phyloP scores from a whole-genome alignment of 2,797 vertebrate genomes.

The Petrocephalus schoutedeni region DNA sequence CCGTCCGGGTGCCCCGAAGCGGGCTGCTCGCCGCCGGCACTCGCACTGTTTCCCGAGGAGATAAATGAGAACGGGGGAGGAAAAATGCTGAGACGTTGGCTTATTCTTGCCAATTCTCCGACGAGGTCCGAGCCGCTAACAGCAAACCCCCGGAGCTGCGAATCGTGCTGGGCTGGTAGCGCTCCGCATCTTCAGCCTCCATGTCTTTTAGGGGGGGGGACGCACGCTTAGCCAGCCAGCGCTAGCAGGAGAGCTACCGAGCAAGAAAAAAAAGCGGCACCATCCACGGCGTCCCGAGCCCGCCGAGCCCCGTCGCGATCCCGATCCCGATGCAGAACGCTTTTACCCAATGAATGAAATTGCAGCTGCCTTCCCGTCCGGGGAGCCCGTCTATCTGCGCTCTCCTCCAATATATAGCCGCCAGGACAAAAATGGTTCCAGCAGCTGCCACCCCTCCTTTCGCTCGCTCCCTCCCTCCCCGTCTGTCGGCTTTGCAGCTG shows the following conservation, averaged over 20 bases:
- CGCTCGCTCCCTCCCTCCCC: conserved; percentile 22
- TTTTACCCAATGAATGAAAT: conserved; percentile 63
- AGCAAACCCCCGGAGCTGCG: conserved; percentile 55
- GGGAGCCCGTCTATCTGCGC: conserved; percentile 35
- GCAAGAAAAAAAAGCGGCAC: not conserved
- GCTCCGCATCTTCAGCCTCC: conserved; percentile 90
- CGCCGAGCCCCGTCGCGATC: not conserved
- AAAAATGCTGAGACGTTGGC: conserved; percentile 45
- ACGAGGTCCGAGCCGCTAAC: conserved; percentile 55
- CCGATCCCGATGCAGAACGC: not conserved
- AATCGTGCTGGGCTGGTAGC: conserved; percentile 61
- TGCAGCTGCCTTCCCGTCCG: conserved; percentile 39
- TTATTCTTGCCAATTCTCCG: conserved; percentile 69
- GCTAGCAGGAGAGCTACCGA: conserved; percentile 1
- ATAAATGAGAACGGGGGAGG: not conserved
- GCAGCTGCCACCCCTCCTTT: conserved; percentile 36
- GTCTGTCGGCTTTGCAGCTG: conserved; percentile 45
- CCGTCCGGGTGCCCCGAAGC: not conserved
- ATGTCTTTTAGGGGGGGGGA: conserved; percentile 62
- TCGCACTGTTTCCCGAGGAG: not conserved
- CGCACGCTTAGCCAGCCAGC: conserved; percentile 31
- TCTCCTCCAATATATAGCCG: conserved; percentile 55
- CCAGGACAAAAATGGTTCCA: conserved; percentile 44
- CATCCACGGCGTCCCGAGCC: not conserved
- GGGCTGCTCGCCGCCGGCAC: not conserved